phyloP scores from a whole-genome alignment of 2,888 invertebrate genomes.

The Drosophila buzzatii region DNA sequence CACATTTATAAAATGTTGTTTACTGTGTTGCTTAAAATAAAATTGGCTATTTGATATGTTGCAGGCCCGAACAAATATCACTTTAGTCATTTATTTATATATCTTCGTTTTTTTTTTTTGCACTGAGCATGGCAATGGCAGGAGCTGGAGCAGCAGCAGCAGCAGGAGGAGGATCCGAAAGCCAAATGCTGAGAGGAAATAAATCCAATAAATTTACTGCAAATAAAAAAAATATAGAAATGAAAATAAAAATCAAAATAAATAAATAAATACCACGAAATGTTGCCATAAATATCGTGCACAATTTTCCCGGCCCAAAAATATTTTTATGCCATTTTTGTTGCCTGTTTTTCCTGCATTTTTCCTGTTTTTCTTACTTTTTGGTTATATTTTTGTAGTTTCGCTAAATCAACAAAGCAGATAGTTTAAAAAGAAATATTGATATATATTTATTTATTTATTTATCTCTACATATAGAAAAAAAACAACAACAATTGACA shows the following conservation, averaged over 20 bases:
- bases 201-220: constrained; percentile 52
- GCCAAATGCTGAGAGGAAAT: constrained; percentile 33
- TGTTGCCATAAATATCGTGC: constrained; percentile 59
- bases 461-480: background rate
- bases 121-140: constrained; percentile 5
- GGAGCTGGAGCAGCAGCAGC: constrained; percentile 1
- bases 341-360: constrained; percentile 17
- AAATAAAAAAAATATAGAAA: constrained; percentile 19
- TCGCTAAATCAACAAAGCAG: constrained; percentile 51
- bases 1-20: background rate
- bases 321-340: constrained; percentile 51
- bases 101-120: constrained; percentile 3
- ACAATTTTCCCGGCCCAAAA: constrained; percentile 44
- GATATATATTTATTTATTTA: constrained; percentile 8
- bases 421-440: constrained; percentile 13
- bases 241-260: constrained; percentile 1
- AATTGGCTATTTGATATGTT: constrained; percentile 33
- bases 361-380: background rate
- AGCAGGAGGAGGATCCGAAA: constrained; percentile 11
- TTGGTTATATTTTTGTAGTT: constrained; percentile 22
- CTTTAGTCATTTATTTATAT: constrained; percentile 32
- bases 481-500: constrained; percentile 12
- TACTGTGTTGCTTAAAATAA: background rate
- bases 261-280: constrained; percentile 51
- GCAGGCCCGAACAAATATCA: constrained; percentile 43